These are phyloP conservation scores for Batillaria attramentaria DNA, from an alignment of 1,140 invertebrate species.

Conservation along the genomic window DNA sequence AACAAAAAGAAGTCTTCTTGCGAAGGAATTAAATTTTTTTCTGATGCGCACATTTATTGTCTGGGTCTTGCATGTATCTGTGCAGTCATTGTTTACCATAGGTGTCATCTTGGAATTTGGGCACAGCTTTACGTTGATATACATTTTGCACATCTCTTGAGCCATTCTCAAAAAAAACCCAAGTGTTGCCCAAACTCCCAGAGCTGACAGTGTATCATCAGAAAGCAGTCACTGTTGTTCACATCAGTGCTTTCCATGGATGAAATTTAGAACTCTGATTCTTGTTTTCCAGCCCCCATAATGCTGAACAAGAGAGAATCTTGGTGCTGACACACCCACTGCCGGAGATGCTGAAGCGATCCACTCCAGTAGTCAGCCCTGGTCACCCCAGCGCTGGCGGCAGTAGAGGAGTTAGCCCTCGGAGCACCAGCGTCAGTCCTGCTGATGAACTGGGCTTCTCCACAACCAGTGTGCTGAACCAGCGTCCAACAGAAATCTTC, in stretches of 20 bases:
- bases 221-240: too few relatives aligned
- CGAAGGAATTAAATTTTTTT: too few relatives aligned
- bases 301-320: slow-evolving; percentile 66
- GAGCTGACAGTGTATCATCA: too few relatives aligned
- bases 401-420: neutral
- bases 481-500: slow-evolving; percentile 60
- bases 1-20: too few relatives aligned
- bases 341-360: slow-evolving; percentile 57
- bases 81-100: too few relatives aligned
- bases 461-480: slow-evolving; percentile 64
- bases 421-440: neutral
- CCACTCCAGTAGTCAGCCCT: neutral
- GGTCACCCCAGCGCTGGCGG: neutral
- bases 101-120: too few relatives aligned
- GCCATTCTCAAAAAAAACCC: too few relatives aligned
- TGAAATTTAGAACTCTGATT: neutral
- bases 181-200: too few relatives aligned
- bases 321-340: slow-evolving; percentile 55
- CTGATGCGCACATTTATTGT: too few relatives aligned
- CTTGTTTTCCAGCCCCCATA: slow-evolving; percentile 66
- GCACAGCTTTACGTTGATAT: too few relatives aligned
- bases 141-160: too few relatives aligned
- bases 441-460: slow-evolving; percentile 59
- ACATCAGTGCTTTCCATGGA: neutral
- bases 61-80: too few relatives aligned